These are phyloP conservation scores for Dicyrtoma fusca DNA, from an alignment of 2,888 invertebrate genomes.

Conservation along the genomic window DNA sequence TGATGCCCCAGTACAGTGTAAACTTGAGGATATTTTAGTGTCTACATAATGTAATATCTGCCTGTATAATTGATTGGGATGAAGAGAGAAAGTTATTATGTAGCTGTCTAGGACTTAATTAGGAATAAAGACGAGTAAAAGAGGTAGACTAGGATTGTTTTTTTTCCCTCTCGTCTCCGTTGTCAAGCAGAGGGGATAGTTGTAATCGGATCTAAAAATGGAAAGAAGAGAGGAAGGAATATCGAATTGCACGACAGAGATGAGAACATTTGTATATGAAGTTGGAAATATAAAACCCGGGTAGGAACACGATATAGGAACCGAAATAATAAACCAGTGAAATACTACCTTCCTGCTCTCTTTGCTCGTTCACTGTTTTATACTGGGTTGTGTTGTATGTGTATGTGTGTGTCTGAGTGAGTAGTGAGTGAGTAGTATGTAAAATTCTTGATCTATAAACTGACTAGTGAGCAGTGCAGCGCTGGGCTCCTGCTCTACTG, in stretches of 20 bases:
- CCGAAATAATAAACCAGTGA: conserved; percentile 56
- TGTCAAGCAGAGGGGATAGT: conserved; percentile 43
- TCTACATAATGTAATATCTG: too few relatives aligned
- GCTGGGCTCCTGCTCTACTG: too few relatives aligned
- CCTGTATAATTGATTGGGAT: too few relatives aligned
- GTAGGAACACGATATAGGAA: conserved; percentile 54
- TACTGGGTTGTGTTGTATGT: too few relatives aligned
- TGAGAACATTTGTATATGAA: conserved; percentile 50
- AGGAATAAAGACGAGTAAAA: conserved; percentile 31
- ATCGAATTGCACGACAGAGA: conserved; percentile 46
- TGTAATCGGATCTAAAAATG: conserved; percentile 50
- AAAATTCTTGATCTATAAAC: too few relatives aligned
- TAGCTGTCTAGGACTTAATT: conserved; percentile 24
- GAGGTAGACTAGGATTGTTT: conserved; percentile 34
- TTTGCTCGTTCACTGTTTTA: background rate
- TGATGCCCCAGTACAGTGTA: too few relatives aligned
- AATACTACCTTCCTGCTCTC: conserved; percentile 48
- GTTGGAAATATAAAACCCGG: conserved; percentile 54
- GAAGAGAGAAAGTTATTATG: conserved; percentile 26
- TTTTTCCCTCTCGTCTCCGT: conserved; percentile 25
- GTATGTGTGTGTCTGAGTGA: too few relatives aligned
- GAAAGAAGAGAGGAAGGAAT: conserved; percentile 49
- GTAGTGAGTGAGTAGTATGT: too few relatives aligned
- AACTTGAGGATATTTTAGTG: too few relatives aligned
- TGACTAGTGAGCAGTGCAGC: too few relatives aligned